Evolutionary conservation across 1,140 invertebrate species (phyloP).

Genomic region (Drosophila baimaii): DNA sequence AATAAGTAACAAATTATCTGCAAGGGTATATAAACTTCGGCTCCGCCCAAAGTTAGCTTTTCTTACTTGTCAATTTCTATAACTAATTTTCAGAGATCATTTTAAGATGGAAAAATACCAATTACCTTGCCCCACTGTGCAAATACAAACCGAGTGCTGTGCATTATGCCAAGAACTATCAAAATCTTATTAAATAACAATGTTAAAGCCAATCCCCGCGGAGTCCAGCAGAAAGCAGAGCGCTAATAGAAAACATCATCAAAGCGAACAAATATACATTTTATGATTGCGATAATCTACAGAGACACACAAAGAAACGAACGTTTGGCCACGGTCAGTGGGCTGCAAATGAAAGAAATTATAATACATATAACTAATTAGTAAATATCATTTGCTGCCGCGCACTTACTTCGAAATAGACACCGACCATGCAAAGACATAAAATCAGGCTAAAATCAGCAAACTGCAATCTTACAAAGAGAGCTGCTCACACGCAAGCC

Average conservation of each 20-base stretch:
- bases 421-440: slow-evolving; percentile 58
- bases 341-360: slow-evolving; percentile 27
- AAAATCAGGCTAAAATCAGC: slow-evolving; percentile 30
- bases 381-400: slow-evolving; percentile 58
- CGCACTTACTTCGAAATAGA: slow-evolving; percentile 46
- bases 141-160: slow-evolving; percentile 8
- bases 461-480: slow-evolving; percentile 30
- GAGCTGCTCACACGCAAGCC: slow-evolving; percentile 48
- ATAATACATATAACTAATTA: slow-evolving; percentile 69
- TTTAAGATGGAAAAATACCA: too few species aligned
- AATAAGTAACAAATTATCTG: too few species aligned
- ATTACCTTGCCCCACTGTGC: slow-evolving; percentile 17
- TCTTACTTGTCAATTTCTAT: too few species aligned
- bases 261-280: slow-evolving; percentile 64
- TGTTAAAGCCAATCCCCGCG: slow-evolving; percentile 14
- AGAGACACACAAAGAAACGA: slow-evolving; percentile 36
- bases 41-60: too few species aligned
- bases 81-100: neutral
- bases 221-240: slow-evolving; percentile 45
- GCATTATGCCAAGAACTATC: slow-evolving; percentile 73
- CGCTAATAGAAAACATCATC: slow-evolving; percentile 63
- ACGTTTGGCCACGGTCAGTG: slow-evolving; percentile 53
- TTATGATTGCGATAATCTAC: slow-evolving; percentile 74
- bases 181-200: slow-evolving; percentile 60
- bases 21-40: too few species aligned